phyloP scores from a whole-genome alignment of 2,797 vertebrate species.

The Silurus aristotelis region DNA sequence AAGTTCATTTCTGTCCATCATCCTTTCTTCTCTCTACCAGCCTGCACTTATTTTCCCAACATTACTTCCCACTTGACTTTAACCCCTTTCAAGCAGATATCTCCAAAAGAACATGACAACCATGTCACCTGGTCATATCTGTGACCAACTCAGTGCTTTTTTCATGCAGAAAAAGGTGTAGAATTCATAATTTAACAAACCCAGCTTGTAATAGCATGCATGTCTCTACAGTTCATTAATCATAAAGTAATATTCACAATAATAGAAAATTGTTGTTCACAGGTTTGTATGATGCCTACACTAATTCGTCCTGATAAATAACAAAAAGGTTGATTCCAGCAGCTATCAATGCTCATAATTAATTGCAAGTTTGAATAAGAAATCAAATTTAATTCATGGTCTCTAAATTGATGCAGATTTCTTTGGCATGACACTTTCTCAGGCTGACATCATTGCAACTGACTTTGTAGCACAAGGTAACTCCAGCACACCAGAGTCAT shows the following conservation, averaged over 20 bases:
- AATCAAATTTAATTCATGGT: not conserved
- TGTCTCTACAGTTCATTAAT: not conserved
- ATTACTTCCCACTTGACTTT: conserved; percentile 5
- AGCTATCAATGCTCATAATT: not conserved
- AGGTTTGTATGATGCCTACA: not conserved
- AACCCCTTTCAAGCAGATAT: not conserved
- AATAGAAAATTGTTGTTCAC: too few species aligned
- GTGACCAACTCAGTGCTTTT: not conserved
- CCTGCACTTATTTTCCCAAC: conserved; percentile 23
- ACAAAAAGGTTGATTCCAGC: not conserved
- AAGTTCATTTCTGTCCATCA: conserved; percentile 50
- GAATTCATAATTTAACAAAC: not conserved
- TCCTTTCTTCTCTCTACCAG: conserved; percentile 17
- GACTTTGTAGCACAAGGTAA: not conserved
- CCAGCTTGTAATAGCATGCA: not conserved
- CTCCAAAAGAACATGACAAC: conserved; percentile 16
- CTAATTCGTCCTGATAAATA: not conserved
- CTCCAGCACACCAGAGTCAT: not conserved
- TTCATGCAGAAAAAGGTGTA: not conserved
- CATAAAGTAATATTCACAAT: not conserved
- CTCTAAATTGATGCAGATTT: not conserved
- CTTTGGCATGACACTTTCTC: not conserved
- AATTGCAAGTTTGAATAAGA: too few species aligned
- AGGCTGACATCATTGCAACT: not conserved
- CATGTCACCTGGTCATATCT: not conserved